Base-by-base conservation (phyloP, 2,888 invertebrate genomes). In the Acleris cristana region DNA sequence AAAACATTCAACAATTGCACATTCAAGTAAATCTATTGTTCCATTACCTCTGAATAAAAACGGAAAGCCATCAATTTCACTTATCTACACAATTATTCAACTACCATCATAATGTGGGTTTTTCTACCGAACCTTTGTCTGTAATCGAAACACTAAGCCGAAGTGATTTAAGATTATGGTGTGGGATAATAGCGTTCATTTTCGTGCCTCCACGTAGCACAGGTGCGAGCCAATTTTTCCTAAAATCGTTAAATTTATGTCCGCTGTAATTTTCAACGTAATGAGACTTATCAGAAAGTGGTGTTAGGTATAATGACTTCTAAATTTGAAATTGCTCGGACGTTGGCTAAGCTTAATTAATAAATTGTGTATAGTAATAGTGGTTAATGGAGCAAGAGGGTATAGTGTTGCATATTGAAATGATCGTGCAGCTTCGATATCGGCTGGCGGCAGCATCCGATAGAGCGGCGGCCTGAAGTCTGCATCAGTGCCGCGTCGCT, bases 91-190 rank as follows among this genome's bases (percentile, higher is more conserved):
- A 91, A 92, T 92, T 90, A 91, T 90, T 90, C 90, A 89, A 87
- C 86, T 85, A 88, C 83, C 83, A 85, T 90, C 88, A 91, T 91
- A 91, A 91, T 90, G 90, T 91, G 88, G 88, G 89, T 81, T 88
- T 89, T 85, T 84, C 80, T 80, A 79, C 78, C 83, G 85, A 86
- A 86, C 90, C 90, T 91, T 92, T 90, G 89, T 90, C 88, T 89
- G 91, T 88, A 89, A 92, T 90, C 89, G 90, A 91, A 90, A 89
- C 86, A 90, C 89, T 91, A 89, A 92, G 89, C 88, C 89, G 79
- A 82, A 87, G 92, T 90, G 90, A 92, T 92, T 92, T 91, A 92
- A 90, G 91, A 90, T 92, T 90, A 92, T 91, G 88, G 90, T 87
- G 81, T 81, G 90, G 90, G 89, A 90, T 91, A 91, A 92, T 89